Base-by-base conservation (phyloP, 2,113 vertebrate species). In the Coracopsis vasa region DNA sequence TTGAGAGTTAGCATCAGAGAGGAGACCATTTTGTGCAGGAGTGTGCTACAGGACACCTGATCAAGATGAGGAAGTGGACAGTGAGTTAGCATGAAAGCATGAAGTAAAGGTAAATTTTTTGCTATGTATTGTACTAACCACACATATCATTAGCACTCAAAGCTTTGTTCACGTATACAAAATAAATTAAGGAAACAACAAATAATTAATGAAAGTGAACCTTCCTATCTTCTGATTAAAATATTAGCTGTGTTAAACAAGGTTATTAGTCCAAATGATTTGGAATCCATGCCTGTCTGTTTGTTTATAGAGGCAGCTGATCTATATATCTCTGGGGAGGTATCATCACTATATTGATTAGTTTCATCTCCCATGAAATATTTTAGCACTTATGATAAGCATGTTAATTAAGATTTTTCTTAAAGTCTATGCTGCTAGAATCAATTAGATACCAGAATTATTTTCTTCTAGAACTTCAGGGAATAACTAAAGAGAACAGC, bases 331-430 rank as follows among this genome's bases (percentile, higher is more conserved):
- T 86, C 77, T 58, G 16, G 16, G 39, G 54, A 91, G 4, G 12
- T 74, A 24, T 84, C 69, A 84, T 74, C 35, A 6, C 25, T 84
- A 5, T 91, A 86, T 67, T n/a, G 45, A 94, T 93, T 88, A 80
- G 37, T 84, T 95, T 42, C 54, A 70, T 33, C 17, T 83, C 45
- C 28, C 16, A 54, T 64, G 10, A 94, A 94, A 80, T 70, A 88
- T 80, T 80, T 86, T 67, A 84, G 29, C 37, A 35, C 13, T 90
- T 83, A 31, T 71, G 80, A 93, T 77, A 86, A 83, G 29, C 37
- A 86, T 84, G 10, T 33, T 88, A 95, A 95, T 94, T 35, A 70
- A 64, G 15, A 70, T 80, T 94, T 83, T 90, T 83, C 42, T 86
- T 80, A 47, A 86, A 70, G 23, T 1, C 4, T 74, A 18, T 61